These are phyloP conservation scores for Probaryconus sp. DNA, from an alignment of 1,140 invertebrate species.

Conservation along the genomic window DNA sequence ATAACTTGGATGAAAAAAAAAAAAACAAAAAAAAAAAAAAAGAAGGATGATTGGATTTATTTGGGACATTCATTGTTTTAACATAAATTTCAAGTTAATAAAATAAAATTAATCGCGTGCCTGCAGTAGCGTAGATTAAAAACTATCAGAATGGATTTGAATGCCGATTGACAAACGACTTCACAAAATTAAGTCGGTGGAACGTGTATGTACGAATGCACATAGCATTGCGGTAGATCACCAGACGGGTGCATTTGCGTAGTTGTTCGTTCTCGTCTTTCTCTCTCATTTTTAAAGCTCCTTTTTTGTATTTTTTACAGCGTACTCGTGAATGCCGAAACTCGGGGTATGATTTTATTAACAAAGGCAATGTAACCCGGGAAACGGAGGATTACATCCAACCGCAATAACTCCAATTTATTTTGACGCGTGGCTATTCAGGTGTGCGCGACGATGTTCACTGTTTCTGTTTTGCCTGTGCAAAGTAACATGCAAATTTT, in stretches of 20 bases:
- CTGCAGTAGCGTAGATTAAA: conserved; percentile 45
- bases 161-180: conserved; percentile 67
- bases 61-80: not conserved
- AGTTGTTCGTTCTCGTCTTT: conserved; percentile 50
- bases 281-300: conserved; percentile 41
- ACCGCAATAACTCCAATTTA: conserved; percentile 69
- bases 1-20: too few species aligned
- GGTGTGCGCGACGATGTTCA: conserved; percentile 50
- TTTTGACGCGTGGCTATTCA: conserved; percentile 66
- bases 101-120: conserved; percentile 46
- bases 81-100: conserved; percentile 49
- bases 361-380: conserved; percentile 69
- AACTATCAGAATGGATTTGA: conserved; percentile 57
- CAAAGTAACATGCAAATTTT: conserved; percentile 50
- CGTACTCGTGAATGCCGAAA: conserved; percentile 56
- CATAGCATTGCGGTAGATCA: conserved; percentile 46
- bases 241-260: conserved; percentile 53
- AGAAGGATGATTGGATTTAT: too few species aligned
- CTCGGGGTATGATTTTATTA: conserved; percentile 67
- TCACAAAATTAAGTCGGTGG: conserved; percentile 66
- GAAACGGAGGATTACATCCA: conserved; percentile 64
- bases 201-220: conserved; percentile 40
- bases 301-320: conserved; percentile 45
- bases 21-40: too few species aligned
- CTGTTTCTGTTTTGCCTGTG: conserved; percentile 44